Conservation (phyloP, 2,113 vertebrate species). For the human region GRCh38 chr1:185461501-185462000, state of each 20-base stretch:
- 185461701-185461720: not conserved
- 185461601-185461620: not conserved
- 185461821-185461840: not conserved
- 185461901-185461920: not conserved
- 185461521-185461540: not conserved
- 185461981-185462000: not conserved
- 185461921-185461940: not conserved
- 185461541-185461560: not conserved
- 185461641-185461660: not conserved
- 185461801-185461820: not conserved
- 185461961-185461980: not conserved
- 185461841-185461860: not conserved
- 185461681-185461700: not conserved
- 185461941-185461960: not conserved
- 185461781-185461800: not conserved
- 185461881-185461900: not conserved
- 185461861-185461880: not conserved
- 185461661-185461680: not conserved
- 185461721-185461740: not conserved
- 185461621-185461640: not conserved
- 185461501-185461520: not conserved
- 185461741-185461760: not conserved
- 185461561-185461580: not conserved
- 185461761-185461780: not conserved
- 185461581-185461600: not conserved